phyloP scores from a whole-genome alignment of 1,140 invertebrate genomes.

The Cephus cinctus region DNA sequence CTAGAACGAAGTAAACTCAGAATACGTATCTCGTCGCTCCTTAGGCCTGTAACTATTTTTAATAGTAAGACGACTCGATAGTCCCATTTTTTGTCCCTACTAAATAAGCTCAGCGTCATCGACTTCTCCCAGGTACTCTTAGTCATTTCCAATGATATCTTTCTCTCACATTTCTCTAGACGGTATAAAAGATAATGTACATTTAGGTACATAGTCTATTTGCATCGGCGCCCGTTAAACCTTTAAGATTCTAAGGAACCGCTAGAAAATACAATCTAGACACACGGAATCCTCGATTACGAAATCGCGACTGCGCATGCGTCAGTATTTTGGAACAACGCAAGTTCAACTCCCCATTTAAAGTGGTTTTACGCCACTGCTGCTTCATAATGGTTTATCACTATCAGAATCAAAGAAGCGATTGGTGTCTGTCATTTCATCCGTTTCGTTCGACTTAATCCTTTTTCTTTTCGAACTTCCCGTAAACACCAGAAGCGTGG shows the following conservation, averaged over 20 bases:
- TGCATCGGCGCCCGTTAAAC: background rate
- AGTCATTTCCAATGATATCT: constrained; percentile 4
- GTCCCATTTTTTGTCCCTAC: constrained; percentile 24
- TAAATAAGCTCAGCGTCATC: constrained; percentile 25
- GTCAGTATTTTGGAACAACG: too few species aligned
- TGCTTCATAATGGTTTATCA: too few species aligned
- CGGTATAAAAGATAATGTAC: constrained; percentile 1
- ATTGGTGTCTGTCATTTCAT: too few species aligned
- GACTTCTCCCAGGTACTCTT: constrained; percentile 21
- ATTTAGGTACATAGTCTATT: constrained; percentile 3
- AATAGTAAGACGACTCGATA: constrained; percentile 10
- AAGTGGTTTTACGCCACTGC: too few species aligned
- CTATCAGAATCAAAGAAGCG: too few species aligned
- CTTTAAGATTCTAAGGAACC: background rate
- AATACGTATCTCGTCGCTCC: background rate
- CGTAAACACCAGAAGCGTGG: too few species aligned
- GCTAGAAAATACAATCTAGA: background rate
- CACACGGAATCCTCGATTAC: background rate
- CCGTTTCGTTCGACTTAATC: too few species aligned
- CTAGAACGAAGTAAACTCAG: constrained; percentile 22
- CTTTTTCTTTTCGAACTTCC: too few species aligned
- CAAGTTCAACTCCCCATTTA: too few species aligned
- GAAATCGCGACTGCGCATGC: too few species aligned
- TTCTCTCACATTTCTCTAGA: too few species aligned
- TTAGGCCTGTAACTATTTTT: constrained; percentile 10